These are phyloP conservation scores for Oryctolagus cuniculus DNA, from an alignment of 2,113 vertebrate species.

Conservation along the genomic window mOryCun1.1 NC_091438.1:97093501-97094000, in stretches of 20 bases:
- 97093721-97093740: background rate
- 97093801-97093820: background rate
- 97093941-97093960: background rate
- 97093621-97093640: background rate
- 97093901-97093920: background rate
- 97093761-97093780: background rate
- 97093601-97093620: background rate
- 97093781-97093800: background rate
- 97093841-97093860: background rate
- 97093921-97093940: background rate
- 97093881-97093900: background rate
- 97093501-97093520: background rate
- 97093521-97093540: background rate
- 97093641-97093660: background rate
- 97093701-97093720: background rate
- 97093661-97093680: background rate
- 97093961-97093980: background rate
- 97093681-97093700: background rate
- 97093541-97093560: background rate
- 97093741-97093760: background rate
- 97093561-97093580: background rate
- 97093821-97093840: background rate
- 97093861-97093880: background rate
- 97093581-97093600: background rate
- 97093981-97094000: background rate